Conservation (phyloP, 2,888 invertebrate genomes). For the Caenorhabditis afra region DNA sequence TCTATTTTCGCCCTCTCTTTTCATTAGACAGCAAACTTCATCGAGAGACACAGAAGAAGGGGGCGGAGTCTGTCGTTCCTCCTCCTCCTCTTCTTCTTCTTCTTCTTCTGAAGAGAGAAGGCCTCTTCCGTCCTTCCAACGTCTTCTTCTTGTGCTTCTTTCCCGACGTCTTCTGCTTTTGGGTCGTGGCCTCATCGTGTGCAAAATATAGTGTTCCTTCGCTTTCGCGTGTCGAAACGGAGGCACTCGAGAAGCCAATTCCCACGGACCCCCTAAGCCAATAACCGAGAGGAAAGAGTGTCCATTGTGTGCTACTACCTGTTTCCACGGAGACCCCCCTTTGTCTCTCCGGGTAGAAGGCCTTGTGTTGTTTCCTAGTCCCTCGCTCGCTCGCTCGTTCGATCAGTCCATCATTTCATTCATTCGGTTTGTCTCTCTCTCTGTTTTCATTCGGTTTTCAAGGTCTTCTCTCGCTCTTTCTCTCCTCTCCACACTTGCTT, state of each 20-base stretch:
- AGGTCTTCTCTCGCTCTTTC: conserved; percentile 8
- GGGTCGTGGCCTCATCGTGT: no score
- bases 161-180: conserved; percentile 1
- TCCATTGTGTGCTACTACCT: conserved; percentile 33
- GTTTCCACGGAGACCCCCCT: conserved; percentile 38
- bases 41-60: conserved; percentile 20
- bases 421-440: background rate
- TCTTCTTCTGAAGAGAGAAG: no score
- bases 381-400: no score
- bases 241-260: conserved; percentile 40
- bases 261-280: conserved; percentile 34
- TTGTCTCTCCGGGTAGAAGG: conserved; percentile 9
- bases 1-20: conserved; percentile 38
- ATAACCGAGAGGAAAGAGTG: conserved; percentile 2
- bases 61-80: conserved; percentile 18
- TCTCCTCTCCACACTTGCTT: background rate
- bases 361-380: background rate
- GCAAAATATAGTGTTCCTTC: no score
- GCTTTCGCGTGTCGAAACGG: no score
- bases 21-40: conserved; percentile 56
- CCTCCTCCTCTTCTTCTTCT: no score
- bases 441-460: background rate
- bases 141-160: background rate
- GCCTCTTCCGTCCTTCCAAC: background rate
- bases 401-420: background rate